A percentile compares a stretch with the other conserved stretches of the same genome.
Conservation (phyloP, 2,797 vertebrate species). For the Enteromius treurensis region DNA sequence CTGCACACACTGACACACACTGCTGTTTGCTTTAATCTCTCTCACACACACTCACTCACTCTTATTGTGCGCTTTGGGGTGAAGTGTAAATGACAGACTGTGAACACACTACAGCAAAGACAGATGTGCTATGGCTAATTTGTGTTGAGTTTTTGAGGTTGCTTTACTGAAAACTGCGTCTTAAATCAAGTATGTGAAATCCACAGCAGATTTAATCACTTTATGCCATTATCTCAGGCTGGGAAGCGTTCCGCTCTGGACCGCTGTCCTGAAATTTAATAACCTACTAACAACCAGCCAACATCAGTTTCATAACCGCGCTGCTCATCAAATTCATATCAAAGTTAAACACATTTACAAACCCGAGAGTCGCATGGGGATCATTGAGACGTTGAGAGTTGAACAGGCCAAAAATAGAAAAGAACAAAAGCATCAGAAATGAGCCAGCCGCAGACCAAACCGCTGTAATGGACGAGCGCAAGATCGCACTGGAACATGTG, state of each 20-base stretch:
- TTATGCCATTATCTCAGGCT: slow-evolving; percentile 31
- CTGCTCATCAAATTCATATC: slow-evolving; percentile 40
- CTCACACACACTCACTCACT: background rate
- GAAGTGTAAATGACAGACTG: slow-evolving; percentile 38
- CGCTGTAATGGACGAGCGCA: background rate
- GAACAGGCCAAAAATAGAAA: slow-evolving; percentile 8
- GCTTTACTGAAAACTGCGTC: slow-evolving; percentile 13
- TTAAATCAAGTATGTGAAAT: slow-evolving; percentile 42
- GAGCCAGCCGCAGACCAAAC: background rate
- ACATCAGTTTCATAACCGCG: slow-evolving; percentile 36
- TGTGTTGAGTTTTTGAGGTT: slow-evolving; percentile 47
- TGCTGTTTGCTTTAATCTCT: slow-evolving; percentile 28
- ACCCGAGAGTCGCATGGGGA: background rate
- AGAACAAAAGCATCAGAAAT: background rate
- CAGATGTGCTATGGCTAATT: slow-evolving; percentile 33
- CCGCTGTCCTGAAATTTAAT: slow-evolving; percentile 33
- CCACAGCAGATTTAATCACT: slow-evolving; percentile 34
- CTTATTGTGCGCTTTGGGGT: slow-evolving; percentile 14
- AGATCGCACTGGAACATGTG: background rate
- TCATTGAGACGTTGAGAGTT: background rate
- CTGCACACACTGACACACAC: slow-evolving; percentile 20
- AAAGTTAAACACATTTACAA: slow-evolving; percentile 45
- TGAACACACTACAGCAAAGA: slow-evolving; percentile 26
- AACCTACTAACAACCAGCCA: slow-evolving; percentile 34
- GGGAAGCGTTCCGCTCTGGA: slow-evolving; percentile 16